Evolutionary conservation across 2,888 invertebrate species (phyloP).

Genomic region (Volucella zonaria): DNA sequence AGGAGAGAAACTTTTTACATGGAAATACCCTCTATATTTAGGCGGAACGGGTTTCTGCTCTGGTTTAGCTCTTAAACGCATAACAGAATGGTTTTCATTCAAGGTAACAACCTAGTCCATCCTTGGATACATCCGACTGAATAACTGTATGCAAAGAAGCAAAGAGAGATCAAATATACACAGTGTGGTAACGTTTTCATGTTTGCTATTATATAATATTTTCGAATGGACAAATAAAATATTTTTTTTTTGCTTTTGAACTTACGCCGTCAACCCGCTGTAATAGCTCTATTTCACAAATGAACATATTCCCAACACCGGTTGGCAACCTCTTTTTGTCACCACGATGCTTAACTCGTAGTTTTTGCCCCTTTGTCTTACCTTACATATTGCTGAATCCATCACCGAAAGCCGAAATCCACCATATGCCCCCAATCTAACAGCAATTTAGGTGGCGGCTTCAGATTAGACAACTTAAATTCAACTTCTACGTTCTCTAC

Average conservation of each 20-base stretch:
- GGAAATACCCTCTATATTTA: constrained; percentile 74
- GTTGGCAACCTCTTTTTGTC: constrained; percentile 5
- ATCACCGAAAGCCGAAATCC: constrained; percentile 11
- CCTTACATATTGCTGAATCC: not conserved
- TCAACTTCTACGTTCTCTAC: constrained; percentile 9
- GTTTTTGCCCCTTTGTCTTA: not conserved
- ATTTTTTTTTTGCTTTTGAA: no score
- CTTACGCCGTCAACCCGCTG: constrained; percentile 38
- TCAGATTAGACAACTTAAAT: constrained; percentile 10
- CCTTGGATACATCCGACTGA: constrained; percentile 56
- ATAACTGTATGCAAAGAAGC: constrained; percentile 12
- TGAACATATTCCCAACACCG: constrained; percentile 5
- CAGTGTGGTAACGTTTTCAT: no score
- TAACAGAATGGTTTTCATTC: not conserved
- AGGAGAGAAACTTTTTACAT: no score
- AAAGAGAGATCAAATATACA: constrained; percentile 7
- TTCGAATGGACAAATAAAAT: no score
- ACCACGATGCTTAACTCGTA: constrained; percentile 7
- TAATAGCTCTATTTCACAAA: constrained; percentile 7
- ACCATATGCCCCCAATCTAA: constrained; percentile 23
- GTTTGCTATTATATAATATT: no score
- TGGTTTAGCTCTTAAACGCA: constrained; percentile 53
- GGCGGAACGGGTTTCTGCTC: constrained; percentile 55
- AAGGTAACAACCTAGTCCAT: constrained; percentile 5
- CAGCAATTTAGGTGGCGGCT: not conserved